Percentiles rank a stretch among this genome's conserved stretches.
Conservation (phyloP, 2,113 vertebrate species). For the Dendropsophus ebraccatus region DNA sequence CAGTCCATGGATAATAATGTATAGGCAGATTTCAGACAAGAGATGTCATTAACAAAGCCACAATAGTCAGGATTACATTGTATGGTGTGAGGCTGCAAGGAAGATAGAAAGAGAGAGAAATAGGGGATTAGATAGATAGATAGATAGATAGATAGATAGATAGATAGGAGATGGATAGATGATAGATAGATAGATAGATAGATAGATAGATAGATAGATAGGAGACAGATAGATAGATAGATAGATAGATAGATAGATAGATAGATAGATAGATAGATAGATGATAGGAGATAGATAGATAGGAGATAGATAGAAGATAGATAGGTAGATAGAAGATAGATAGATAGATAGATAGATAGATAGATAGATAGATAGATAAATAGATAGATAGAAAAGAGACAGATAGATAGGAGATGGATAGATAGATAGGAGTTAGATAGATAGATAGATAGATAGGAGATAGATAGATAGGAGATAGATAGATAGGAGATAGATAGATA, state of each 20-base stretch:
- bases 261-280: slow-evolving; percentile 3
- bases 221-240: background rate
- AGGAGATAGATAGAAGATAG: slow-evolving; percentile 7
- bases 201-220: background rate
- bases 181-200: background rate
- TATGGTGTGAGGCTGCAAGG: background rate
- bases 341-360: background rate
- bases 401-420: no score
- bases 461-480: background rate
- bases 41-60: background rate
- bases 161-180: background rate
- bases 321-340: background rate
- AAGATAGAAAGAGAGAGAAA: background rate
- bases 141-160: background rate
- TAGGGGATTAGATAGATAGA: background rate
- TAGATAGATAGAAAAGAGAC: no score
- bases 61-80: background rate
- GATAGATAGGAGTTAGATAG: no score
- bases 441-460: no score
- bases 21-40: background rate
- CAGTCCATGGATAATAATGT: slow-evolving; percentile 1
- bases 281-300: background rate
- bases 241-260: background rate
- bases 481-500: background rate
- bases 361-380: background rate